Percentiles rank a stretch among this genome's conserved stretches.
Evolutionary conservation across 2,888 invertebrate species (phyloP).

Genomic region (Sericinus montela): DNA sequence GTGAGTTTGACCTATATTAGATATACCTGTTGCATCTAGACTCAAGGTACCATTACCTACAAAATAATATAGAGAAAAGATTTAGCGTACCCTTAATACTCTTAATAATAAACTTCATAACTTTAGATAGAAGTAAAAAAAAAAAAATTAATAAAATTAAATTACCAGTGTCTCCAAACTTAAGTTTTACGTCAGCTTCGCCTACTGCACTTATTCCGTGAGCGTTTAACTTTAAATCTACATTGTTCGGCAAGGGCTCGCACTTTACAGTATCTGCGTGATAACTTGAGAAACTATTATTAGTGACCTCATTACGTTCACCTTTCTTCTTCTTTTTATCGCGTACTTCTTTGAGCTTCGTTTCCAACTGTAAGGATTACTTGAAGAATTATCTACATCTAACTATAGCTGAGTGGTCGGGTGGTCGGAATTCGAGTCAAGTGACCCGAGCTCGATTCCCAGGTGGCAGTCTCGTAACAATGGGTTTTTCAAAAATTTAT

Average conservation of each 20-base stretch:
- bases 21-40: conserved; percentile 54
- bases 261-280: conserved; percentile 27
- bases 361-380: conserved; percentile 45
- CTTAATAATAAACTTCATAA: too few species aligned
- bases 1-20: conserved; percentile 54
- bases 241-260: conserved; percentile 35
- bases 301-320: conserved; percentile 20
- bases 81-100: too few species aligned
- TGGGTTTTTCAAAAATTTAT: too few species aligned
- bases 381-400: too few species aligned
- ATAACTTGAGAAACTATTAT: conserved; percentile 17
- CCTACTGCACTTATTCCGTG: conserved; percentile 55
- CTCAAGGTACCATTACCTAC: conserved; percentile 50
- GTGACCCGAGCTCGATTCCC: too few species aligned
- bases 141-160: background rate
- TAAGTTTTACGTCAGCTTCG: conserved; percentile 43
- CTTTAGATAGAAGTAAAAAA: too few species aligned
- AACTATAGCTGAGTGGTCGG: too few species aligned
- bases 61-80: background rate
- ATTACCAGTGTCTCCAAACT: conserved; percentile 47
- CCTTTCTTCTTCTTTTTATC: conserved; percentile 51
- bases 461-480: too few species aligned
- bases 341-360: conserved; percentile 58
- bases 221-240: conserved; percentile 43
- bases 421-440: too few species aligned